These are phyloP conservation scores for Adineta ricciae DNA, from an alignment of 2,888 invertebrate species.

Conservation along the genomic window DNA sequence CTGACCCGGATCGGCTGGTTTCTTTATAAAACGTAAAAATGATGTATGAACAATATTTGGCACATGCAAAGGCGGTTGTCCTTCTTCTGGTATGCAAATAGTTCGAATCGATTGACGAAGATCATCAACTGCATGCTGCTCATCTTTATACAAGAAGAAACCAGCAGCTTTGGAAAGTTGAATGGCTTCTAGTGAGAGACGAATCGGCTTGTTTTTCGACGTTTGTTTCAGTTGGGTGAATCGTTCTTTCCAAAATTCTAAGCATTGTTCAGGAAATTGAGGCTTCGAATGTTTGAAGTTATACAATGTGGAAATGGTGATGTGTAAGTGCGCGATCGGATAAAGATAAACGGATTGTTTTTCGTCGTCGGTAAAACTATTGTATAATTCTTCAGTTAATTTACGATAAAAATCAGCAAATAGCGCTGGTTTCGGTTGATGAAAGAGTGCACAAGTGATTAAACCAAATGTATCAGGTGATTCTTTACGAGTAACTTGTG, in stretches of 20 bases:
- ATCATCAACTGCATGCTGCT: neutral
- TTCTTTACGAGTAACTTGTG: neutral
- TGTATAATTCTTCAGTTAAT: neutral
- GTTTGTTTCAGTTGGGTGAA: neutral
- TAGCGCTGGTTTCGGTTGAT: neutral
- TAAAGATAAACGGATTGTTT: neutral
- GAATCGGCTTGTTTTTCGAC: neutral
- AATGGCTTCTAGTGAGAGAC: neutral
- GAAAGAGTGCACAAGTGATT: neutral
- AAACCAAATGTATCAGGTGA: neutral
- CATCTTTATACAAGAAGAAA: neutral
- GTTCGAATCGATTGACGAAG: neutral
- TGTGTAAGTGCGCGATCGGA: neutral
- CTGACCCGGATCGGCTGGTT: neutral
- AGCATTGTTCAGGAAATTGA: neutral
- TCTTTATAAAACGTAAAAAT: neutral
- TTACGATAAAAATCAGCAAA: neutral
- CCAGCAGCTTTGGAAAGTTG: neutral
- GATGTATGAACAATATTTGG: slow-evolving; percentile 10
- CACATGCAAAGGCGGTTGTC: neutral
- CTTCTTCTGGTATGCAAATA: neutral
- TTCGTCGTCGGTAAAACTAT: neutral
- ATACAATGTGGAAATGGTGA: neutral
- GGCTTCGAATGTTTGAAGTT: neutral
- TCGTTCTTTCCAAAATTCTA: neutral